A percentile compares a stretch with the other conserved stretches of the same genome.
phyloP scores from a whole-genome alignment of 1,140 invertebrate species.

The Hydropsyche tenuis region DNA sequence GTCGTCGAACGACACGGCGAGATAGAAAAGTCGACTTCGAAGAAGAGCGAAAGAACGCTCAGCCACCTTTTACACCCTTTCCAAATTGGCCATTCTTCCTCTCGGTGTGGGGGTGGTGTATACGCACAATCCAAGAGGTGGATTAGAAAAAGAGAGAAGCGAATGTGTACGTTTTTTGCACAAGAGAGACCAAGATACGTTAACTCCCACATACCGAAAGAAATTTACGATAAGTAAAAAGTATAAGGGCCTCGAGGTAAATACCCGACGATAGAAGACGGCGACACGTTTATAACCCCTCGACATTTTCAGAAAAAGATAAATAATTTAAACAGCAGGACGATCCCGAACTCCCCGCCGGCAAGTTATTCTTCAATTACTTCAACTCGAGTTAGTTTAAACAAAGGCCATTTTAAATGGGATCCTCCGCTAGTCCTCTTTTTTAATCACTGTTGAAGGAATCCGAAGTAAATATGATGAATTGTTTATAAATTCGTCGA shows the following conservation, averaged over 20 bases:
- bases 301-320: conserved; percentile 39
- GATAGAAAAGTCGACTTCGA: conserved; percentile 19
- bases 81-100: conserved; percentile 46
- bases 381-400: conserved; percentile 50
- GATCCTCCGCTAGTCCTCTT: conserved; percentile 42
- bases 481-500: conserved; percentile 47
- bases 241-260: conserved; percentile 38
- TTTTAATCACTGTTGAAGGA: conserved; percentile 48
- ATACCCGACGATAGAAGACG: conserved; percentile 14
- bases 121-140: not conserved
- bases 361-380: conserved; percentile 50
- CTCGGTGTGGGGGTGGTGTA: conserved; percentile 25
- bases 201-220: conserved; percentile 31
- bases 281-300: conserved; percentile 27
- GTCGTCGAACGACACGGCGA: not conserved
- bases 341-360: not conserved
- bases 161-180: not conserved
- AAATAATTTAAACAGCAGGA: conserved; percentile 45
- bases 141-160: conserved; percentile 46
- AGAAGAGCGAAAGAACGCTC: conserved; percentile 18
- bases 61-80: conserved; percentile 33
- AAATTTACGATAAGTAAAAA: conserved; percentile 38
- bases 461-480: conserved; percentile 47
- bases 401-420: conserved; percentile 48
- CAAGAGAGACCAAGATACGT: not conserved